Conservation (phyloP, 2,113 vertebrate species). For the Eudyptes chrysolophus region DNA sequence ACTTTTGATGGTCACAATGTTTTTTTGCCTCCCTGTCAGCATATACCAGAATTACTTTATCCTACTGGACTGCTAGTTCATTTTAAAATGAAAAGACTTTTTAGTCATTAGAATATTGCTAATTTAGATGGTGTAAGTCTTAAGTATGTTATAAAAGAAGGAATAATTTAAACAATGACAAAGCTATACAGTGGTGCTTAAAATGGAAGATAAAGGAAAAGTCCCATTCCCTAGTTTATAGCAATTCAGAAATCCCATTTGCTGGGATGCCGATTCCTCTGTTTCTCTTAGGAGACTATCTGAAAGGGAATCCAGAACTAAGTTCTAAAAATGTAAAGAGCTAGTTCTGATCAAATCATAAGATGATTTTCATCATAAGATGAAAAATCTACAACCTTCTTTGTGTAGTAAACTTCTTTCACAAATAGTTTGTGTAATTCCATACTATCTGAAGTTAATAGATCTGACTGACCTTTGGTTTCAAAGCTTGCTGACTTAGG, state of each 20-base stretch:
- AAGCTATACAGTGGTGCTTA: not conserved
- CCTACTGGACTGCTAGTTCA: not conserved
- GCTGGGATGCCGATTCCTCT: not conserved
- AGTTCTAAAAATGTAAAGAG: not conserved
- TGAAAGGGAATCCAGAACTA: not conserved
- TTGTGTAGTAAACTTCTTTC: not conserved
- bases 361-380: not conserved
- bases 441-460: not conserved
- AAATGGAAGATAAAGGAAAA: not conserved
- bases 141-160: not conserved
- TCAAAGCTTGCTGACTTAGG: not conserved
- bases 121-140: not conserved
- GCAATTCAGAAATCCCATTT: not conserved
- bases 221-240: not conserved
- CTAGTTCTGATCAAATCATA: not conserved
- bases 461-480: not conserved
- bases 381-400: not conserved
- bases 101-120: not conserved
- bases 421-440: not conserved
- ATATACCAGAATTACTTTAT: not conserved
- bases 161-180: not conserved
- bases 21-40: not conserved
- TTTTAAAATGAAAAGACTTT: not conserved
- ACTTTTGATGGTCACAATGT: not conserved
- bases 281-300: not conserved